A percentile compares a stretch with the other conserved stretches of the same genome.
phyloP scores from a whole-genome alignment of 2,888 invertebrate genomes.

The Ceramica pisi region DNA sequence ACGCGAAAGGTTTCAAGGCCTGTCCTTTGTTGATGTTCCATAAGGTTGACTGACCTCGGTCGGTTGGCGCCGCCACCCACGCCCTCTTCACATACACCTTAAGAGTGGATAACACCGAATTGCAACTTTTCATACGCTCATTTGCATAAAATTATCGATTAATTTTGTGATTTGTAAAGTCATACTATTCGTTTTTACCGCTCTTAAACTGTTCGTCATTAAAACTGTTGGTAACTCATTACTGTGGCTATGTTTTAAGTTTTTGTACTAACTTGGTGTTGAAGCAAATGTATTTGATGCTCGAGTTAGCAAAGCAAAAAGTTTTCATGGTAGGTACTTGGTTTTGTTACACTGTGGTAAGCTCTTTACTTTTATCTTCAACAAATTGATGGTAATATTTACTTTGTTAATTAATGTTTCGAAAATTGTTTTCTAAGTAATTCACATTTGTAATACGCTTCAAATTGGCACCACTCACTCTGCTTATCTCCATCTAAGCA shows the following conservation, averaged over 20 bases:
- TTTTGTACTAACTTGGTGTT: slow-evolving; percentile 37
- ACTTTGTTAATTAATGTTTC: not conserved
- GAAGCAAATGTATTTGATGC: slow-evolving; percentile 30
- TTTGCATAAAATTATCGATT: slow-evolving; percentile 10
- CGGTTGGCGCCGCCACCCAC: slow-evolving; percentile 71
- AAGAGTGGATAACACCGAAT: slow-evolving; percentile 31
- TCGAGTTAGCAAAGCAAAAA: slow-evolving; percentile 38
- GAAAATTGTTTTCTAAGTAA: not conserved
- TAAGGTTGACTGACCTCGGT: slow-evolving; percentile 76
- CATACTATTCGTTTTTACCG: slow-evolving; percentile 6
- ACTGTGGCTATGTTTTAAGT: slow-evolving; percentile 8
- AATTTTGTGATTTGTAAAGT: slow-evolving; percentile 1
- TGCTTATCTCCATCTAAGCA: not conserved
- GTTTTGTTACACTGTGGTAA: slow-evolving; percentile 33
- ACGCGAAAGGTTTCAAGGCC: slow-evolving; percentile 62
- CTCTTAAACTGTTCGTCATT: not conserved
- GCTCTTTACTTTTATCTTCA: slow-evolving; percentile 14
- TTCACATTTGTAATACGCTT: slow-evolving; percentile 5
- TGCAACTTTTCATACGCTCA: not conserved
- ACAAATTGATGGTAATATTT: not conserved
- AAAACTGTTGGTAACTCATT: slow-evolving; percentile 20
- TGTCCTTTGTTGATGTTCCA: slow-evolving; percentile 74
- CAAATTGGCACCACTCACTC: slow-evolving; percentile 4
- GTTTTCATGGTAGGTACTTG: slow-evolving; percentile 37
- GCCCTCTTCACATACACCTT: slow-evolving; percentile 46